Evolutionary conservation across 1,140 invertebrate genomes (phyloP).

Genomic region (Metopolophium dirhodum): DNA sequence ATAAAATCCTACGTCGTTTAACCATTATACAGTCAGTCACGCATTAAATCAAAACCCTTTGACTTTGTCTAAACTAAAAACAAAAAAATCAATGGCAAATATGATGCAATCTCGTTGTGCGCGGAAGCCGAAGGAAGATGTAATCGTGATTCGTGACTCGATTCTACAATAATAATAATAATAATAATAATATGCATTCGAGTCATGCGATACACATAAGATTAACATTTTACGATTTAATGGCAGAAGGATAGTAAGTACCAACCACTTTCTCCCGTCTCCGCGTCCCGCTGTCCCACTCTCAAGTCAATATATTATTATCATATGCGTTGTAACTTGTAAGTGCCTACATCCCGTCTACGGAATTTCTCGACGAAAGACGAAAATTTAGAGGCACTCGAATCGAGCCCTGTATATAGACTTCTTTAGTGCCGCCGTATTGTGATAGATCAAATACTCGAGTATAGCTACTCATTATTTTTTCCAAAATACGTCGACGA

Average conservation of each 20-base stretch:
- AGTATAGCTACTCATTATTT: background rate
- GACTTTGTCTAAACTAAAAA: background rate
- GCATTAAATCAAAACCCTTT: background rate
- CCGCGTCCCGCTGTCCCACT: background rate
- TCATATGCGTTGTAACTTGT: background rate
- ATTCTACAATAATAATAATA: background rate
- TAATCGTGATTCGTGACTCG: constrained; percentile 18
- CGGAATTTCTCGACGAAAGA: background rate
- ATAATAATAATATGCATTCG: constrained; percentile 7
- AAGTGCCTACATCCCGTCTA: constrained; percentile 1
- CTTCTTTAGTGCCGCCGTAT: background rate
- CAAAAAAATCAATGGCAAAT: constrained; percentile 17
- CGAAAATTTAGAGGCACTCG: background rate
- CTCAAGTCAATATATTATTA: background rate
- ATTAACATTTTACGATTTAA: constrained; percentile 40
- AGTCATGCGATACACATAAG: constrained; percentile 20
- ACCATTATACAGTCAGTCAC: background rate
- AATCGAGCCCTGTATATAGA: background rate
- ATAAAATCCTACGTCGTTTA: background rate
- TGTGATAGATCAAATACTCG: background rate
- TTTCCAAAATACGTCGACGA: background rate
- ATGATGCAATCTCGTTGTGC: background rate
- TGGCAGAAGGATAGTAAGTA: background rate
- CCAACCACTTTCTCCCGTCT: background rate
- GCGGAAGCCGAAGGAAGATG: background rate